Conservation (phyloP, 2,888 invertebrate genomes). For the Lasioglossum marginatum region DNA sequence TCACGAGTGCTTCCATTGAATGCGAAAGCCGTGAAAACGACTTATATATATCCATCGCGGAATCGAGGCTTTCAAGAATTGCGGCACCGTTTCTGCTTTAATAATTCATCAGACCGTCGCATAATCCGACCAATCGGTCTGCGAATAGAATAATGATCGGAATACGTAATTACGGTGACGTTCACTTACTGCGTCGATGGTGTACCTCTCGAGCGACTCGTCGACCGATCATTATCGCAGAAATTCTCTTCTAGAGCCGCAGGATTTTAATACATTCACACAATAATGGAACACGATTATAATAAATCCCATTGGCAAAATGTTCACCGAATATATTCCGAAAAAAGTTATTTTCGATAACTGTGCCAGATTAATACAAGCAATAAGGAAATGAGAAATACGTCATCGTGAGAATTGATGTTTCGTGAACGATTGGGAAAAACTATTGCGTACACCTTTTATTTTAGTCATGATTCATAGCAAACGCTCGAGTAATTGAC, state of each 20-base stretch:
- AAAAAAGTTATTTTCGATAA: background rate
- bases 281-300: background rate
- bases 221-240: background rate
- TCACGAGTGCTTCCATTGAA: conserved; percentile 15
- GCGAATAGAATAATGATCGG: conserved; percentile 28
- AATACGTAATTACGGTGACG: conserved; percentile 32
- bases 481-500: no score
- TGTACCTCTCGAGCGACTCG: background rate
- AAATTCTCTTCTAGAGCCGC: background rate
- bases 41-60: background rate
- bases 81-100: conserved; percentile 29
- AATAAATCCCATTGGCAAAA: background rate
- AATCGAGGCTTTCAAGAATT: conserved; percentile 11
- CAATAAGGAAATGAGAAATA: no score
- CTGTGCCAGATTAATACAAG: no score
- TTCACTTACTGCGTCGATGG: background rate
- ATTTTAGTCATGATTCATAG: no score
- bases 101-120: conserved; percentile 49
- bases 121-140: conserved; percentile 40
- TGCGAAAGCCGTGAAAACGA: conserved; percentile 1
- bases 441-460: no score
- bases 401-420: no score
- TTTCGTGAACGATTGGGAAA: no score
- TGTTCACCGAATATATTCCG: background rate
- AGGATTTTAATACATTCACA: background rate